Percentiles rank a stretch among this genome's conserved stretches.
Conservation (phyloP, 2,797 vertebrate species). For the Ptychadena robeensis region DNA sequence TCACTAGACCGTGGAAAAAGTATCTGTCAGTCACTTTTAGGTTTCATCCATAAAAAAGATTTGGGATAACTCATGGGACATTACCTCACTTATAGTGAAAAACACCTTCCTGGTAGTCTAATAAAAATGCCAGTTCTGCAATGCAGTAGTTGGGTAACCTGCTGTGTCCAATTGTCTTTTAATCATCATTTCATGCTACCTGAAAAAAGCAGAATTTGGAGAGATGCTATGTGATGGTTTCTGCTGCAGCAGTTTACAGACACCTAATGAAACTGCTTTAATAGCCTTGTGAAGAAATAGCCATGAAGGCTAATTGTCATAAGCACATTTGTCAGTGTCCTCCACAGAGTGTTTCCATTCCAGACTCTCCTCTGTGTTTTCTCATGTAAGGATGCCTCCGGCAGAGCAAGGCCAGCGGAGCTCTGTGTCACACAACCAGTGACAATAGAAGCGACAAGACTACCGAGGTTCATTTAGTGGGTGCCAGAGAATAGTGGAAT, state of each 20-base stretch:
- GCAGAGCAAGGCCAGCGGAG: constrained; percentile 49
- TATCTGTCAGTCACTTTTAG: constrained; percentile 27
- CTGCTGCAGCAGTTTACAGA: constrained; percentile 35
- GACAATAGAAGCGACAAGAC: constrained; percentile 55
- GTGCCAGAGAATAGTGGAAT: constrained; percentile 43
- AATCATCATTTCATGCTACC: constrained; percentile 57
- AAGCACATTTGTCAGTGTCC: constrained; percentile 31
- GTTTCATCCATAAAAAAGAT: constrained; percentile 42
- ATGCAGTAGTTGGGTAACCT: constrained; percentile 52
- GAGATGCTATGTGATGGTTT: constrained; percentile 9
- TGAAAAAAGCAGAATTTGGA: constrained; percentile 48
- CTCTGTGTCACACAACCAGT: constrained; percentile 50
- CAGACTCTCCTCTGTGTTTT: constrained; percentile 24
- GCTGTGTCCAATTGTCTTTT: constrained; percentile 61
- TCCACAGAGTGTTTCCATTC: constrained; percentile 12
- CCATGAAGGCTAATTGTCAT: constrained; percentile 51
- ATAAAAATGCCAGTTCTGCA: constrained; percentile 37
- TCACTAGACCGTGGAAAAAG: constrained; percentile 25
- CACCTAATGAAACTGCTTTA: constrained; percentile 39
- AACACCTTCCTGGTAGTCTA: constrained; percentile 15
- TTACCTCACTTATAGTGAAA: constrained; percentile 43
- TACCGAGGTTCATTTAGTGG: constrained; percentile 41
- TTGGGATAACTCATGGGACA: constrained; percentile 25
- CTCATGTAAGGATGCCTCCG: constrained; percentile 54
- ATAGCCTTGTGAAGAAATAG: constrained; percentile 42